phyloP scores from a whole-genome alignment of 1,140 invertebrate species.

The Teleopsis dalmanni region DNA sequence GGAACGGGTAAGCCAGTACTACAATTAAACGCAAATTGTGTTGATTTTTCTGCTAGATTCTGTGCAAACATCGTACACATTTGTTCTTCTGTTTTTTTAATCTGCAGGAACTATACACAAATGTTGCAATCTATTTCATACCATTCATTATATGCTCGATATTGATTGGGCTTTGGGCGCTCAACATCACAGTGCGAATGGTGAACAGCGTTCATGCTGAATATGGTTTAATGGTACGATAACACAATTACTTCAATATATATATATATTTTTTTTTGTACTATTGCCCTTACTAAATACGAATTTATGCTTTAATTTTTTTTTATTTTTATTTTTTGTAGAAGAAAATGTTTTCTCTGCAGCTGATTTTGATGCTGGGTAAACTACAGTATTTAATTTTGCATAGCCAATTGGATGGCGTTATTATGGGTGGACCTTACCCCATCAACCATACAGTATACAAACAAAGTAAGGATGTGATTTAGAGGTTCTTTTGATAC shows the following conservation, averaged over 20 bases:
- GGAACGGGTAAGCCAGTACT: constrained; percentile 5
- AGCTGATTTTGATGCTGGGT: constrained; percentile 33
- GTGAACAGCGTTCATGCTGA: constrained; percentile 26
- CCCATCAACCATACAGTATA: constrained; percentile 39
- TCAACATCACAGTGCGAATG: constrained; percentile 38
- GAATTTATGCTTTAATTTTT: not conserved
- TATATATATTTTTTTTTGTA: not conserved
- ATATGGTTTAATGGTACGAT: constrained; percentile 23
- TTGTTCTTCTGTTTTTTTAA: not conserved
- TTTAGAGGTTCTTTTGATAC: not conserved
- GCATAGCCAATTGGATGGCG: constrained; percentile 28
- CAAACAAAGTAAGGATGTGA: constrained; percentile 32
- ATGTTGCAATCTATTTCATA: constrained; percentile 33
- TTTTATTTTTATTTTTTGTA: constrained; percentile 2
- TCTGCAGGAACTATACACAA: constrained; percentile 15
- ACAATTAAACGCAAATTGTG: not conserved
- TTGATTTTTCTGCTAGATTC: not conserved
- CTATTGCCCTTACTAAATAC: not conserved
- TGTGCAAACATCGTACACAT: not conserved
- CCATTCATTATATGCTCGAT: constrained; percentile 35
- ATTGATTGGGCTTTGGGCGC: constrained; percentile 29
- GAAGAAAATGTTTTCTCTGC: constrained; percentile 40
- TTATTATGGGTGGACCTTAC: constrained; percentile 31
- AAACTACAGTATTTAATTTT: constrained; percentile 35
- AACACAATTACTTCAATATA: not conserved